These are phyloP conservation scores for Drosophila leonis DNA, from an alignment of 2,888 invertebrate species.

Conservation along the genomic window DNA sequence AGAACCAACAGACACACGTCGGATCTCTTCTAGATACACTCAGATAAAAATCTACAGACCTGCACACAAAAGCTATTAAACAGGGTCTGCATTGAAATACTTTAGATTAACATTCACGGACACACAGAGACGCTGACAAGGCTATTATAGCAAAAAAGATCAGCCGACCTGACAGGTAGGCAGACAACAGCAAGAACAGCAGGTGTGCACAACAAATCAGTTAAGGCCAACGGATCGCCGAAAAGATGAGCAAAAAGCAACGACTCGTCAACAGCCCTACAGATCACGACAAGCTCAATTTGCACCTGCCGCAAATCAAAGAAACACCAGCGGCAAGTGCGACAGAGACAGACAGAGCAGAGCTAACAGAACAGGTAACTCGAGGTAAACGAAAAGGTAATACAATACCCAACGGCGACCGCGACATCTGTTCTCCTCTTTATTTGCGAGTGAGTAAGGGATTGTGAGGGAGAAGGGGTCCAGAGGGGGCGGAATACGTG, in stretches of 20 bases:
- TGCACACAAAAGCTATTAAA: conserved; percentile 50
- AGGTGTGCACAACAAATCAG: conserved; percentile 64
- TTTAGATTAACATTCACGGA: conserved; percentile 54
- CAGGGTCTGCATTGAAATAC: conserved; percentile 63
- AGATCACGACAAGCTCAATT: conserved; percentile 51
- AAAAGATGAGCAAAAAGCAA: conserved; percentile 22
- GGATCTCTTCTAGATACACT: neutral
- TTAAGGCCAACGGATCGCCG: conserved; percentile 43
- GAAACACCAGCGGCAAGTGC: conserved; percentile 34
- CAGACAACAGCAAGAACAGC: conserved; percentile 35
- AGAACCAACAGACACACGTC: neutral
- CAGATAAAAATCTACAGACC: conserved; percentile 49
- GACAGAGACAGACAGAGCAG: conserved; percentile 9
- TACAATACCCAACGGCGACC: conserved; percentile 54
- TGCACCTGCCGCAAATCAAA: conserved; percentile 80
- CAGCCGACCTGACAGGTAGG: conserved; percentile 39
- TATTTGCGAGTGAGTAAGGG: neutral
- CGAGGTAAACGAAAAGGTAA: conserved; percentile 50
- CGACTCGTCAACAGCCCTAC: conserved; percentile 36
- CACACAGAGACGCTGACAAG: conserved; percentile 20
- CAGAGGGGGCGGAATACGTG: neutral
- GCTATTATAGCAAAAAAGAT: conserved; percentile 56
- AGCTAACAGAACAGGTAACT: conserved; percentile 64
- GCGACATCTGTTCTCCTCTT: conserved; percentile 62
- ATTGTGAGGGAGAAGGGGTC: neutral